Evolutionary conservation across 2,888 invertebrate genomes (phyloP).

Genomic region (Eueremaeus valkanovi): DNA sequence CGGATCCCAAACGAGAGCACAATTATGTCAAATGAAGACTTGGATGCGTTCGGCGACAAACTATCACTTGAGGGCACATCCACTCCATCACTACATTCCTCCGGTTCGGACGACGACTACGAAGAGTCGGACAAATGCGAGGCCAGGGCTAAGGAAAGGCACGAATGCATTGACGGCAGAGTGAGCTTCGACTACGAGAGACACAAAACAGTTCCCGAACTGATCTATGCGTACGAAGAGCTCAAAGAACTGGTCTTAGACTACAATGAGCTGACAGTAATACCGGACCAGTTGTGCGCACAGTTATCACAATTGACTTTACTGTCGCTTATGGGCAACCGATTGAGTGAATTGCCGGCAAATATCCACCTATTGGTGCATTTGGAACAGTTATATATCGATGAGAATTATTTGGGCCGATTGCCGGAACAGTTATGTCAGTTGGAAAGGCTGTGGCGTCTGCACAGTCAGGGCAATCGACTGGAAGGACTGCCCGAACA

Average conservation of each 20-base stretch:
- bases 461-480: neutral
- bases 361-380: neutral
- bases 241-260: neutral
- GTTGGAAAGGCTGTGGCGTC: neutral
- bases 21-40: neutral
- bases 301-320: neutral
- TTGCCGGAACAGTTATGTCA: neutral
- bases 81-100: too few species aligned
- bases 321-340: neutral
- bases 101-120: too few species aligned
- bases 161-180: constrained; percentile 1
- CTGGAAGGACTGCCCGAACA: neutral
- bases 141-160: neutral
- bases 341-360: neutral
- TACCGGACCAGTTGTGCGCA: neutral
- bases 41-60: neutral
- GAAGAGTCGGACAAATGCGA: too few species aligned
- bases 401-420: neutral
- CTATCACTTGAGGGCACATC: neutral
- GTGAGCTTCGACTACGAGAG: neutral
- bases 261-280: neutral
- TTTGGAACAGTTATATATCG: neutral
- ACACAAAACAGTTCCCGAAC: neutral
- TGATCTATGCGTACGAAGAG: neutral
- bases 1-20: too few species aligned